Evolutionary conservation across 2,113 vertebrate species (phyloP), one percentile per base, ranked within the genome.

Genomic region (Morphnarchus princeps): DNA sequence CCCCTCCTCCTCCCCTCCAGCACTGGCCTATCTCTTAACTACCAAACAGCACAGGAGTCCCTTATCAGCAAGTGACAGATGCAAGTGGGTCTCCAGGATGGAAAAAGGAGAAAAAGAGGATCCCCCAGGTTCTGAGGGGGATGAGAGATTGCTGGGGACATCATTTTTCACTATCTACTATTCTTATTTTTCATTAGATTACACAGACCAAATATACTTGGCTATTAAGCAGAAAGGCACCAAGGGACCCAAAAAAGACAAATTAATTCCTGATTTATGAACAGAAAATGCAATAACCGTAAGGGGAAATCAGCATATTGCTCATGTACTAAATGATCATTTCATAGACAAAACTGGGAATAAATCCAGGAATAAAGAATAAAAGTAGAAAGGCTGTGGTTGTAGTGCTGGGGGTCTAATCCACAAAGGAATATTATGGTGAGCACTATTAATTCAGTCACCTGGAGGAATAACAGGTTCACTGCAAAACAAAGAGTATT

Each of bases 231-330:
- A 92, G 54, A 95, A 94, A 95, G 58, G 65, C 69, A 94, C 32
- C 69, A 63, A 95, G 93, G 83, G 96, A 94, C 74, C 38, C 26
- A 82, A 93, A 94, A 92, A 91, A 94, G 79, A 84, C 90, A 96
- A 97, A 96, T 97, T 97, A 97, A 97, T 94, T 96, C 93, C 54
- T 95, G 83, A 95, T 97, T 97, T 96, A 95, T 90, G 69, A 96
- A 90, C 69, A 97, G 92, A 91, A 95, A 96, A 90, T 61, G 76
- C 81, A 96, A 77, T 94, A 96, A 93, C 88, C 74, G 32, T 93
- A 95, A 80, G 71, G 20, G 66, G n/a, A 96, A 95, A 94, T 94
- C 88, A 96, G 93, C 96, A 96, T 96, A 97, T 80, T 97, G 91
- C 72, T 95, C 71, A 70, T 93, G 86, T 89, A 93, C 83, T 93